Conservation (phyloP, 2,797 vertebrate genomes). For the Gambelia wislizenii region DNA sequence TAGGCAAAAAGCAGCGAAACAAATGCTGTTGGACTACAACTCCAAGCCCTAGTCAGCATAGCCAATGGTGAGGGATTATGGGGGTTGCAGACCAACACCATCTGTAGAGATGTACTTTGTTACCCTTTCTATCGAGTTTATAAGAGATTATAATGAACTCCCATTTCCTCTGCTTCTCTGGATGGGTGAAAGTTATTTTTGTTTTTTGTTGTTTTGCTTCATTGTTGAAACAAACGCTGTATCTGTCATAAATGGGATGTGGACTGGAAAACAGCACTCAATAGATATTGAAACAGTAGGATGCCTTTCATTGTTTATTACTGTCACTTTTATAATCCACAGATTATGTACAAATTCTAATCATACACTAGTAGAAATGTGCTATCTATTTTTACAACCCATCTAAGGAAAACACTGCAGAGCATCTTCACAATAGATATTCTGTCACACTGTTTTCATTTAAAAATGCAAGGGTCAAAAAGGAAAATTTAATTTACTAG, state of each 20-base stretch:
- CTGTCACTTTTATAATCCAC: constrained; percentile 33
- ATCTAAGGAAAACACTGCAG: neutral
- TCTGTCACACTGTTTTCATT: neutral
- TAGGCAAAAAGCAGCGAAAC: too few species aligned
- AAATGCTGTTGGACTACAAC: too few species aligned
- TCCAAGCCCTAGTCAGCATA: too few species aligned
- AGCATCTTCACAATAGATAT: neutral
- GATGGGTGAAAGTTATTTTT: neutral
- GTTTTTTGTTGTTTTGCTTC: constrained; percentile 21
- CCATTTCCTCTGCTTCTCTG: neutral
- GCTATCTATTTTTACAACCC: neutral
- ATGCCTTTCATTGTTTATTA: constrained; percentile 19
- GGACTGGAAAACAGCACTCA: constrained; percentile 45
- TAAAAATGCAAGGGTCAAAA: neutral
- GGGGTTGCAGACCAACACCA: too few species aligned
- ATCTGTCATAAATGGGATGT: constrained; percentile 32
- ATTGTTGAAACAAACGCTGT: constrained; percentile 37
- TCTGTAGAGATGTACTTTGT: too few species aligned
- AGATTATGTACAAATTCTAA: constrained; percentile 24
- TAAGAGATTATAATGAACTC: constrained; percentile 42
- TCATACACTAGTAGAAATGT: neutral
- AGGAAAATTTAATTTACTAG: too few species aligned
- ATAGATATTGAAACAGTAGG: constrained; percentile 19
- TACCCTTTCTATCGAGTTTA: too few species aligned
- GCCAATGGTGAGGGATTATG: too few species aligned